phyloP scores from a whole-genome alignment of 2,888 invertebrate species.

The Aphelenchoides bicaudatus region DNA sequence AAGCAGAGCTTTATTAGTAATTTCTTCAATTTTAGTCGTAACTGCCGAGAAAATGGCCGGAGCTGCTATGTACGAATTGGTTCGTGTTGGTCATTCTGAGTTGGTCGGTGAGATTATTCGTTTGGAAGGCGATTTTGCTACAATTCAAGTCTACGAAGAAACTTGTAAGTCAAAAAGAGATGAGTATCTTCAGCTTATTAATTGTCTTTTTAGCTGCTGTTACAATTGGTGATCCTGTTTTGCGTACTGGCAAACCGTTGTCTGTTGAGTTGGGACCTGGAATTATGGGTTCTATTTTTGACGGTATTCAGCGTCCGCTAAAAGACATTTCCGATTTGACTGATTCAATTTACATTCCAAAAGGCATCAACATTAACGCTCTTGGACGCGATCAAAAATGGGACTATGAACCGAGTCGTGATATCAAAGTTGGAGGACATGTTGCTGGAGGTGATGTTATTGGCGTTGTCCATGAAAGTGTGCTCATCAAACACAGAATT shows the following conservation, averaged over 20 bases:
- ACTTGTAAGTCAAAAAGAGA: constrained; percentile 62
- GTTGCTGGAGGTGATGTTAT: constrained; percentile 97
- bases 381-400: constrained; percentile 76
- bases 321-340: constrained; percentile 89
- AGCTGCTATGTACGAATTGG: constrained; percentile 99
- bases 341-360: constrained; percentile 96
- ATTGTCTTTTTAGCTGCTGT: constrained; percentile 74
- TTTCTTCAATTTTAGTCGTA: constrained; percentile 72
- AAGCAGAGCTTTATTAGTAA: background rate
- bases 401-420: constrained; percentile 78
- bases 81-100: constrained; percentile 94
- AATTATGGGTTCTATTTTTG: constrained; percentile 98
- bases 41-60: constrained; percentile 99
- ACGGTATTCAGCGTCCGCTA: constrained; percentile 97
- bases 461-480: constrained; percentile 92
- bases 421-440: constrained; percentile 80
- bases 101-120: constrained; percentile 99
- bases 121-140: constrained; percentile 98
- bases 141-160: constrained; percentile 82
- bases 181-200: constrained; percentile 6
- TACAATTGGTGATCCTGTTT: constrained; percentile 96
- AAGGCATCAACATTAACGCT: constrained; percentile 87
- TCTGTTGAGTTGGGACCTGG: constrained; percentile 98
- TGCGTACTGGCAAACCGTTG: constrained; percentile 94
- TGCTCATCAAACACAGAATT: constrained; percentile 93